Evolutionary conservation across 2,797 vertebrate species (phyloP), one percentile per base, ranked within the genome.

Genomic region (Hoplostethus mediterraneus): DNA sequence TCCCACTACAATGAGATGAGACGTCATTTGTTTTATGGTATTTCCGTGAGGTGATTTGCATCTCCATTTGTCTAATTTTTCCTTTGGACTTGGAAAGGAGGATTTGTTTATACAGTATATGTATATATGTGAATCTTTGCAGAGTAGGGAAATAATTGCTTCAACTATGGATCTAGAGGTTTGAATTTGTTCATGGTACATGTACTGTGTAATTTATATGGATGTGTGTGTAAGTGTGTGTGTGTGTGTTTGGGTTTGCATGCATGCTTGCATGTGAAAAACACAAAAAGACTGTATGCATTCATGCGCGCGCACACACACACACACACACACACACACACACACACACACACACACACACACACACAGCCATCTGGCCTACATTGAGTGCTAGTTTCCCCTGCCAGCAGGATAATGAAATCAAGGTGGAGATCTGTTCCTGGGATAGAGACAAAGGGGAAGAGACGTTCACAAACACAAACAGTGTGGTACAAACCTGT

Each of bases 351-450:
- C 57, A 59, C 57, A 44, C 57, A 60, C 21, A 30, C 58, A 60
- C 48, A 16, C 38, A 42, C 49, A 65, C 21, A 42, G 31, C 48
- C 57, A 61, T 62, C 67, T 70, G 71, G 63, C 63, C 40, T 47
- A 65, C 40, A 71, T 54, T 53, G 49, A 54, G 49, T 54, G 51
- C 7, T 30, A 9, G 55, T 67, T 67, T 63, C 16, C 44, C 31
- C 21, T 67, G 56, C 57, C 57, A 74, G 63, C 51, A 62, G 53
- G n/a, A 33, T 71, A 75, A 75, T 75, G 73, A 75, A 63, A 63
- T 63, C 64, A 75, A 75, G 64, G 58, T 68, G 65, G n/a, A 56
- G 64, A 67, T 67, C 42, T 67, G 72, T 67, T 67, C 63, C 6
- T 74, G 57, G 36, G 59, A 67, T 16, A 45, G 6, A 53, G 25